These are phyloP conservation scores for Clupea harengus DNA, from an alignment of 2,113 vertebrate species.

Conservation along the genomic window DNA sequence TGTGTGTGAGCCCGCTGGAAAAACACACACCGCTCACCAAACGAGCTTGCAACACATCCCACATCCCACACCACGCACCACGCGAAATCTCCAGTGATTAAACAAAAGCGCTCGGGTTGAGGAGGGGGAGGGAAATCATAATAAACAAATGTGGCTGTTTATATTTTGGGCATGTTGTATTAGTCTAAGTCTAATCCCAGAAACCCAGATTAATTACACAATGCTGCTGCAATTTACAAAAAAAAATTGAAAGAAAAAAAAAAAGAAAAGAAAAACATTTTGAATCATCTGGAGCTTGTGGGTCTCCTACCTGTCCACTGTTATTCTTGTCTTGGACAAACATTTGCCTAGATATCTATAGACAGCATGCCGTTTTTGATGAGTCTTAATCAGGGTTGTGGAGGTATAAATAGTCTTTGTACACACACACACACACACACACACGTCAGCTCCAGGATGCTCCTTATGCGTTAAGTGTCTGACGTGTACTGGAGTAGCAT, in stretches of 20 bases:
- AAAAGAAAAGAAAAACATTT: not conserved
- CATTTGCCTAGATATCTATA: constrained; percentile 42
- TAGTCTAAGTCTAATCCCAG: not conserved
- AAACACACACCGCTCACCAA: not conserved
- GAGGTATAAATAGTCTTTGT: constrained; percentile 34
- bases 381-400: constrained; percentile 18
- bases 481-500: not conserved
- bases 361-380: constrained; percentile 49
- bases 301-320: not conserved
- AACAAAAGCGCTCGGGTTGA: not conserved
- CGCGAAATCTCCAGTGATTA: not conserved
- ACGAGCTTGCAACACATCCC: not conserved
- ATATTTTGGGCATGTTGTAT: not conserved
- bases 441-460: constrained; percentile 3
- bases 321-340: constrained; percentile 1
- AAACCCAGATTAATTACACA: constrained; percentile 7
- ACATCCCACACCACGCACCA: not conserved
- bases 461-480: not conserved
- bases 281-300: constrained; percentile 7
- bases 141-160: constrained; percentile 1
- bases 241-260: not conserved
- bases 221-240: not conserved
- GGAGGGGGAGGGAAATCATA: not conserved
- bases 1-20: not conserved
- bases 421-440: constrained; percentile 34